Evolutionary conservation across 2,113 vertebrate genomes (phyloP), one percentile per base, ranked within the genome.

Genomic region (Salminus brasiliensis): DNA sequence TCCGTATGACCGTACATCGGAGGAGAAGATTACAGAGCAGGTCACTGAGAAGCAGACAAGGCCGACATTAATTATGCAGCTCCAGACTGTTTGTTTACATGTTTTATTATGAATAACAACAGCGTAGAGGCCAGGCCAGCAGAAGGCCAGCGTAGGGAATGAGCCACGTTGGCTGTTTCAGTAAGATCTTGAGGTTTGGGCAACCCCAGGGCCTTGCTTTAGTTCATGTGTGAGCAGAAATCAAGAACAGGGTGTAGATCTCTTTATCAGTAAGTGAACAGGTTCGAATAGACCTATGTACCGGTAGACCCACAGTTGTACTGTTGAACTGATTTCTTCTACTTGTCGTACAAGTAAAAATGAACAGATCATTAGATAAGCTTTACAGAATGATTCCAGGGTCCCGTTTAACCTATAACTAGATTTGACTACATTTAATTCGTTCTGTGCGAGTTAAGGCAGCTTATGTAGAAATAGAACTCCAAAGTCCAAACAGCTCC

Each of bases 51-150:
- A 74, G 13, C 43, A 67, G 74, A 70, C 66, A 52, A 67, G 43
- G 71, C 53, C 32, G 47, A 57, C 32, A 45, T 85, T 85, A 86
- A 87, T 91, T 88, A 80, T 85, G 87, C 84, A 79, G 80, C 2
- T 63, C 43, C 41, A 75, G 77, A 88, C 81, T 88, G 85, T 49
- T 67, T 82, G 76, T 69, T 78, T 83, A 59, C 66, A 63, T 59
- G 21, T 60, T 62, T 25, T 67, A 79, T 79, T 53, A 65, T 72
- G 32, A 15, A 62, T 63, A 63, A 52, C 36, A 63, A 39, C 30
- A 57, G 7, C 25, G 62, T 8, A 52, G 45, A 65, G 60, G 65
- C 34, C 32, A 13, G 49, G 41, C 43, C 73, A 49, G 67, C 12
- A 49, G 34, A 71, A 78, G 25, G 52, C 5, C 39, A 55, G 53